Base-by-base conservation (phyloP, 2,888 invertebrate species). In the Crocallis elinguaria region DNA sequence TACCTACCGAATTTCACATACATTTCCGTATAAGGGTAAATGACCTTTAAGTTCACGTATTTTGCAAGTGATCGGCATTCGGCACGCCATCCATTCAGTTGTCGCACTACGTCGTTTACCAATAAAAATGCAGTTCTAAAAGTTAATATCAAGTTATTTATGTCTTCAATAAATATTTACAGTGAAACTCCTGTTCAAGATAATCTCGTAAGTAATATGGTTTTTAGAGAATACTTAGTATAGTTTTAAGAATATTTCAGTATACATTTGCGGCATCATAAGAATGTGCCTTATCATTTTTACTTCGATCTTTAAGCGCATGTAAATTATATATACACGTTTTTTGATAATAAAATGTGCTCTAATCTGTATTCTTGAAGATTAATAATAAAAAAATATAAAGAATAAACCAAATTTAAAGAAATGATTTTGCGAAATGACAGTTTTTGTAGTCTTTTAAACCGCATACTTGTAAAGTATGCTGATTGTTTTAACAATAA, bases 1-100 rank as follows among this genome's bases (percentile, higher is more conserved):
- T 12, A 23, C 30, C 7, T 12, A 23, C 30, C 7, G 17, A 25
- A 43, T 29, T 7, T 42, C 33, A 38, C 36, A 23, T 44, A 39
- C 33, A 11, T 19, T 46, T 11, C 46, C 51, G n/a, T 29, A 42
- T 16, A 54, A 43, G 53, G 43, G 43, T 33, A 42, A 39, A 42
- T 35, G 11, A 30, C 35, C 41, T 45, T 3, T 14, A 38, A n/a
- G 30, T 14, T 19, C 11, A 16, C 19, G 12, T 14, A 39, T 50
- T 43, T 32, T 17, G 32, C n/a, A 39, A 50, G 12, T 33, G 27
- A 14, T n/a, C 1, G 29, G 41, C 29, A 36, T 35, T 42, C 9
- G 12, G 12, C 19, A 13, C 3, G 19, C 19, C 19, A 19, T 19
- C 21, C 27, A 29, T 49, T 41, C 41, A 37, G 27, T 1, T 42